Evolutionary conservation across 1,140 invertebrate genomes (phyloP), one percentile per base, ranked within the genome.

Genomic region (Pinna nobilis): DNA sequence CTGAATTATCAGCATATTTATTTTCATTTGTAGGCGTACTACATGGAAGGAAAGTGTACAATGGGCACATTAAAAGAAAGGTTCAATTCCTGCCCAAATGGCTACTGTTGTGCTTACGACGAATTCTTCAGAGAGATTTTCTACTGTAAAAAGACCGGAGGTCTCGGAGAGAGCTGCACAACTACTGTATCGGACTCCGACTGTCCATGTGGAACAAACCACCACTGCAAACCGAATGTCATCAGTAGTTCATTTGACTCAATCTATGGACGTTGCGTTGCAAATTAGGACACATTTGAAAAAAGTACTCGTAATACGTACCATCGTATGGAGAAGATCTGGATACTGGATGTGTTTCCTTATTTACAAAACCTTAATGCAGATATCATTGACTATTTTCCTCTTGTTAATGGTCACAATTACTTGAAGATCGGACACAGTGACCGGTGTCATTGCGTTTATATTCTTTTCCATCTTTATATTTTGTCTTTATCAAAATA

Each of bases 91-190:
- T 63, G 59, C 18, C 59, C 59, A 6, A 28, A 3, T 9, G 59
- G 59, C 4, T 63, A 23, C 28, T 63, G 59, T 35, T 63, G 59
- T 23, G 59, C 59, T 5, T 63, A 63, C 37, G 59, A 63, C 39
- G 59, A 63, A 32, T 63, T 63, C 20, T 63, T 44, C 59, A 33
- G 59, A 23, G 44, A 18, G 35, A 63, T 63, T 15, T 25, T 30
- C 35, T 63, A 63, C 20, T 63, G 59, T 20, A 63, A 63, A 30
- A 63, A 63, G 25, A 15, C 30, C 7, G 59, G 59, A 3, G 39
- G 4, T 25, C 15, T 63, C 2, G 23, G 23, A 15, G 35, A 61
- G 28, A 28, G 32, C 18, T 50, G 44, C 11, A 33, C 55, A n/a
- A 61, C 53, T 9, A 57, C 47, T 15, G 15, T n/a, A 15, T 35